Conservation (phyloP, 1,140 invertebrate genomes). For the Anoplolepis gracilipes region DNA sequence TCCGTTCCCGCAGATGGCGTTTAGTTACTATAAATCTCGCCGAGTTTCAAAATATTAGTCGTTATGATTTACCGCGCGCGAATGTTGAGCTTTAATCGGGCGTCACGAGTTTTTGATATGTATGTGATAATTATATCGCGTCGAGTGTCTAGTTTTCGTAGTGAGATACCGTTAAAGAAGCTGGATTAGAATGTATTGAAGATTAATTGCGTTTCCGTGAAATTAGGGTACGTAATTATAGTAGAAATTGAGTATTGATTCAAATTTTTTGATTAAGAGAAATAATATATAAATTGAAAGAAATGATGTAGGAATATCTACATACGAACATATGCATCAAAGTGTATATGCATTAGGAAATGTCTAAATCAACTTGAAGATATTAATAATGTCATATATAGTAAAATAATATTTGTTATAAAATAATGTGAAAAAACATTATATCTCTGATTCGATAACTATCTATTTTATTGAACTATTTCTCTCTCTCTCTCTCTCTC, state of each 20-base stretch:
- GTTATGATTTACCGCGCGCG: neutral
- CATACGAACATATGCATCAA: neutral
- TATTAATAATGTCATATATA: neutral
- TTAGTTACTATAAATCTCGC: too few relatives aligned
- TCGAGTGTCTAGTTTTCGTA: neutral
- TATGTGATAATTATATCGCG: neutral
- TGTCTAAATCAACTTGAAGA: neutral
- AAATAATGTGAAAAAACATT: neutral
- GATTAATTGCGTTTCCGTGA: neutral
- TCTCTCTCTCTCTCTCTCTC: too few relatives aligned
- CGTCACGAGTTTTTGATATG: neutral
- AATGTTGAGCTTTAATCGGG: neutral
- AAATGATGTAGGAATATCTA: too few relatives aligned
- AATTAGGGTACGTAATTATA: neutral
- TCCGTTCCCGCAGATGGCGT: constrained; percentile 25
- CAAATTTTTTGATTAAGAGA: neutral
- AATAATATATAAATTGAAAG: neutral
- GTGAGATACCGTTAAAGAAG: neutral
- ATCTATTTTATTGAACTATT: neutral
- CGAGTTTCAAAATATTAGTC: neutral
- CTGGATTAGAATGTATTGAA: neutral
- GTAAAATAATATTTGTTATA: too few relatives aligned
- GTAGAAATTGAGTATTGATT: neutral
- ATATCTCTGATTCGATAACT: neutral
- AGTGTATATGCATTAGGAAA: neutral